Conservation (phyloP, 2,113 vertebrate species). For the Tiliqua scincoides region DNA sequence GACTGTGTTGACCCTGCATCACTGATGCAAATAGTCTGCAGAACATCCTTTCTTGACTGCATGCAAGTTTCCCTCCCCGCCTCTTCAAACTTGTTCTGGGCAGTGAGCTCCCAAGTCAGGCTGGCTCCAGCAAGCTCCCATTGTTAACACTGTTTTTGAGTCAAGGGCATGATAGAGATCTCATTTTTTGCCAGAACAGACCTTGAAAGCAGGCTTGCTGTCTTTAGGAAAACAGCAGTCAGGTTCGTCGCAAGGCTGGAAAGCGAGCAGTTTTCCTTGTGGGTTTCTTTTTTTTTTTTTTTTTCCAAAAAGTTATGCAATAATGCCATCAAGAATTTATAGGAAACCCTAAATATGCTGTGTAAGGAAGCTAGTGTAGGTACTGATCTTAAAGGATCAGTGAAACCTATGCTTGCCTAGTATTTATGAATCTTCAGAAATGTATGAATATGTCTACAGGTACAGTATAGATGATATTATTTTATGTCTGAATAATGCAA, state of each 20-base stretch:
- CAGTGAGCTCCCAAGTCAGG: conserved; percentile 34
- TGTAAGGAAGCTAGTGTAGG: neutral
- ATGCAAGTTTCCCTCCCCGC: conserved; percentile 18
- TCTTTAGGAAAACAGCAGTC: conserved; percentile 22
- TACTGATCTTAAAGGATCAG: neutral
- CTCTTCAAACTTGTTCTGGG: conserved; percentile 53
- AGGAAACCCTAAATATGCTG: neutral
- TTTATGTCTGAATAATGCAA: neutral
- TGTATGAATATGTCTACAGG: neutral
- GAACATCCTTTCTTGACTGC: conserved; percentile 58
- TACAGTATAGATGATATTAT: neutral
- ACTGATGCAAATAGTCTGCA: conserved; percentile 56
- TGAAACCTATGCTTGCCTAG: neutral
- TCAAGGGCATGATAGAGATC: conserved; percentile 59
- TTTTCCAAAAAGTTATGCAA: neutral
- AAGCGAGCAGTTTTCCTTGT: neutral
- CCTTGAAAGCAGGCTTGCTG: conserved; percentile 47
- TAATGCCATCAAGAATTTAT: neutral
- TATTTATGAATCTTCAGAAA: neutral
- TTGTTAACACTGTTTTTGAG: conserved; percentile 67
- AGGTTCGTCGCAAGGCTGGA: conserved; percentile 33
- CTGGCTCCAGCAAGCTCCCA: conserved; percentile 67
- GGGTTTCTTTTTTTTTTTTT: neutral
- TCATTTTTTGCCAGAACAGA: conserved; percentile 23
- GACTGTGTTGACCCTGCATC: conserved; percentile 51